Conservation (phyloP, 2,113 vertebrate genomes). For the Passer montanus region DNA sequence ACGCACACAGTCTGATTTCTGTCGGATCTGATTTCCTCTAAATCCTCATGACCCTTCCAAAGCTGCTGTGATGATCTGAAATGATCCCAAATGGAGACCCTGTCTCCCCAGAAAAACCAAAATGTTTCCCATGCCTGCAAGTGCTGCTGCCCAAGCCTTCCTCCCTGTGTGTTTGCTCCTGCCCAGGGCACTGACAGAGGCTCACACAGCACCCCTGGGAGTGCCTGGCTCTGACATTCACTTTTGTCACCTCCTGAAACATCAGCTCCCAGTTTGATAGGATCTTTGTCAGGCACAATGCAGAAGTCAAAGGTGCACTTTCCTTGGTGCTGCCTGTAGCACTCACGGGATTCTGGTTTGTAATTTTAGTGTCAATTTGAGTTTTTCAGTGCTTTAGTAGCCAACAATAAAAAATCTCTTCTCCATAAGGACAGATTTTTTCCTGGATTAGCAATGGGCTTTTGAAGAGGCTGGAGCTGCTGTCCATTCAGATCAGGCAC, state of each 20-base stretch:
- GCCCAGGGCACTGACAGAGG: not conserved
- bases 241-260: not conserved
- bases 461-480: not conserved
- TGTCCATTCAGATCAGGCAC: not conserved
- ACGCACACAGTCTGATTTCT: fast-evolving
- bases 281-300: not conserved
- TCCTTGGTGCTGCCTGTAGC: not conserved
- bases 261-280: not conserved
- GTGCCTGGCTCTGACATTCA: fast-evolving
- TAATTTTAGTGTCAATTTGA: not conserved
- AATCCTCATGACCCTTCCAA: not conserved
- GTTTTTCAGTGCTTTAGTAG: not conserved
- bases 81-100: not conserved
- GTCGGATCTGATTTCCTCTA: not conserved
- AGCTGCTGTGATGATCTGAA: not conserved
- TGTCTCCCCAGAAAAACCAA: not conserved
- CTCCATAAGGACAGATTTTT: not conserved
- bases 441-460: not conserved
- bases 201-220: not conserved
- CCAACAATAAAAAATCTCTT: not conserved
- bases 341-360: not conserved
- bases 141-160: not conserved
- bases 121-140: not conserved
- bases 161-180: not conserved
- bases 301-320: not conserved